Percentiles rank a stretch among this genome's conserved stretches.
Conservation (phyloP, 2,797 vertebrate species). For the Australoheros facetus region DNA sequence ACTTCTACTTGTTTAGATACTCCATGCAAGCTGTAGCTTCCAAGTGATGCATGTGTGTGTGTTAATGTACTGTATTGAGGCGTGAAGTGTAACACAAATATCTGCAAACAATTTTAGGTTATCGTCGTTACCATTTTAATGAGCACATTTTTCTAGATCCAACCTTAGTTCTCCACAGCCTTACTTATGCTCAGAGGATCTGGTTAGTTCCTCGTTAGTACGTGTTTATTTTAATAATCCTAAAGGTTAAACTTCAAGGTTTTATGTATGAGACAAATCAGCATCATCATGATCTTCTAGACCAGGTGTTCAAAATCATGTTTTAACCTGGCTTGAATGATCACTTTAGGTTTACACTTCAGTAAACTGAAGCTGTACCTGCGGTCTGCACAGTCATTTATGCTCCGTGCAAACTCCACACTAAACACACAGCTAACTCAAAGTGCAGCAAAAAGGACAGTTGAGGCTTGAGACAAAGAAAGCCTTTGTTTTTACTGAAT, state of each 20-base stretch:
- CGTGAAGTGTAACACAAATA: too few species aligned
- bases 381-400: not conserved
- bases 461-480: not conserved
- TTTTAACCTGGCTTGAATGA: fast-evolving
- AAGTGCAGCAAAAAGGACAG: not conserved
- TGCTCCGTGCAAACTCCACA: not conserved
- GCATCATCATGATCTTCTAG: not conserved
- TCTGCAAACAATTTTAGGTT: not conserved
- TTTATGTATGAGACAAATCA: not conserved
- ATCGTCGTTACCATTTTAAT: not conserved
- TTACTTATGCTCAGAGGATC: not conserved
- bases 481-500: too few species aligned
- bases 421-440: not conserved
- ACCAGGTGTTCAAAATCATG: not conserved
- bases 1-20: not conserved
- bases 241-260: not conserved
- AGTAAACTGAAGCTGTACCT: too few species aligned
- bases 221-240: not conserved
- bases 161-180: not conserved
- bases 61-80: not conserved
- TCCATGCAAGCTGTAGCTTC: not conserved
- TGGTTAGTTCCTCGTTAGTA: not conserved
- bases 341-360: too few species aligned
- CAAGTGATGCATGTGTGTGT: not conserved
- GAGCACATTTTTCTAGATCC: fast-evolving